These are phyloP conservation scores for Anthoptus insignis DNA, from an alignment of 2,888 invertebrate species.

Conservation along the genomic window DNA sequence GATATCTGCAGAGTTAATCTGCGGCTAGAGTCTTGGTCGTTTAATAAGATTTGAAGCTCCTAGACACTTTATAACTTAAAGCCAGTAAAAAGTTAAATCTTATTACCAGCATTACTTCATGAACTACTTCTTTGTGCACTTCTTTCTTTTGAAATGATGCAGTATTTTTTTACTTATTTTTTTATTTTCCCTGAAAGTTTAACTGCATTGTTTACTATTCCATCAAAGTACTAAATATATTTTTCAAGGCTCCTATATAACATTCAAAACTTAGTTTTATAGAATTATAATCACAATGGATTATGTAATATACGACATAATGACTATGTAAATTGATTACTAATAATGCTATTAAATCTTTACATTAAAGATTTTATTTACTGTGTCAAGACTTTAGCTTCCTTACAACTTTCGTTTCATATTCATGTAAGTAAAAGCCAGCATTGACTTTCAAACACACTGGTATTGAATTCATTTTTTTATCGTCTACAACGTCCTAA, in stretches of 20 bases:
- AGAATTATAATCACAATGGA: too few relatives aligned
- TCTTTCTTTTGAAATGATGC: conserved; percentile 5
- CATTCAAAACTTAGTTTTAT: too few relatives aligned
- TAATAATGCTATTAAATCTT: not conserved
- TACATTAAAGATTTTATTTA: not conserved
- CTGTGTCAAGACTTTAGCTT: not conserved
- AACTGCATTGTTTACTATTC: not conserved
- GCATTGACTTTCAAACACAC: conserved; percentile 17
- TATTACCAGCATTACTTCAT: conserved; percentile 35
- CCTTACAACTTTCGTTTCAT: not conserved
- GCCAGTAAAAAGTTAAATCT: conserved; percentile 36
- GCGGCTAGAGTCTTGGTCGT: conserved; percentile 37
- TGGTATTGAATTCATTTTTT: conserved; percentile 22
- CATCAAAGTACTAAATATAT: too few relatives aligned
- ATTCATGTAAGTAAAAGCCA: not conserved
- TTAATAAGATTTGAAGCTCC: conserved; percentile 40
- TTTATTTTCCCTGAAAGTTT: not conserved
- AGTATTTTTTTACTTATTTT: not conserved
- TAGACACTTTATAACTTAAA: conserved; percentile 40
- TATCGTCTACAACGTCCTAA: conserved; percentile 24
- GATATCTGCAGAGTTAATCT: conserved; percentile 40
- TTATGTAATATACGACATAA: too few relatives aligned
- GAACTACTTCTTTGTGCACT: conserved; percentile 25
- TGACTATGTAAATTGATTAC: too few relatives aligned
- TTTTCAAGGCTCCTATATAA: too few relatives aligned